These are phyloP conservation scores for Heliconius hewitsoni DNA, from an alignment of 1,140 invertebrate genomes.

Conservation along the genomic window DNA sequence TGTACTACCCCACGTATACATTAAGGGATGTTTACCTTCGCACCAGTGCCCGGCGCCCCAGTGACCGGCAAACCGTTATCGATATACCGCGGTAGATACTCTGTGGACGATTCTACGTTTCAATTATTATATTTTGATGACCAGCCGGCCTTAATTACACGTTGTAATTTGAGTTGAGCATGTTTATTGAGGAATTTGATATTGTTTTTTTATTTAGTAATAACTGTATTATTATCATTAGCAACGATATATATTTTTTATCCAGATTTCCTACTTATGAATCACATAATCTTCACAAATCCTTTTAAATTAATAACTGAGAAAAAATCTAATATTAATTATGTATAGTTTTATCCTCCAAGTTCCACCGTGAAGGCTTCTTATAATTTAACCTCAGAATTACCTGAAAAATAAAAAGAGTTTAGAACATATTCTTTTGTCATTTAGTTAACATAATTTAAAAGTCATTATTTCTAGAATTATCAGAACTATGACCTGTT, in stretches of 20 bases:
- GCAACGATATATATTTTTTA: neutral
- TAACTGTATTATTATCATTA: neutral
- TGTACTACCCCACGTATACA: neutral
- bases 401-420: too few relatives aligned
- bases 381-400: too few relatives aligned
- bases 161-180: neutral
- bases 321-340: neutral
- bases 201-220: neutral
- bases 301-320: neutral
- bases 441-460: neutral
- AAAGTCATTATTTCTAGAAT: neutral
- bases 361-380: too few relatives aligned
- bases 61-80: conserved; percentile 7
- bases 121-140: conserved; percentile 6
- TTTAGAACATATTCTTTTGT: too few relatives aligned
- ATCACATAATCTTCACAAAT: too few relatives aligned
- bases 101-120: neutral
- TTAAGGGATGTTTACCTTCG: neutral
- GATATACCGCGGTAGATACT: neutral
- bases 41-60: neutral
- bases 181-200: neutral
- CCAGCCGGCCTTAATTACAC: neutral
- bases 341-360: neutral
- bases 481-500: too few relatives aligned
- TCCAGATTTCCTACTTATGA: too few relatives aligned